Evolutionary conservation across 1,140 invertebrate species (phyloP), one percentile per base, ranked within the genome.

Genomic region (Formica exsecta): DNA sequence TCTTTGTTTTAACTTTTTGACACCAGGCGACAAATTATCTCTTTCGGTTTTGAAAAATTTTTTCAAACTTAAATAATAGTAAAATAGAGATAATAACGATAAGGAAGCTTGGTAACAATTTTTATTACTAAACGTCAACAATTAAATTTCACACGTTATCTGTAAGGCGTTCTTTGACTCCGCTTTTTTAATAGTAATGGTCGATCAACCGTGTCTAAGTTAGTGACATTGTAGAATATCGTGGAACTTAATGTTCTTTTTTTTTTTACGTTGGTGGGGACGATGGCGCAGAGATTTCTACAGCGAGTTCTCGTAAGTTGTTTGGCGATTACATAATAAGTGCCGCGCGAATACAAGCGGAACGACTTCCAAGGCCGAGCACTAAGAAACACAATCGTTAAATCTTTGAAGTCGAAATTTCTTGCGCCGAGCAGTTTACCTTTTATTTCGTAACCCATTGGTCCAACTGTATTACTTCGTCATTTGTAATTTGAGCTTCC

Each of bases 341-440:
- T 71, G 64, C 61, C 41, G 41, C 41, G 86, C 66, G 89, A 90
- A 90, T 84, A 89, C 65, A 66, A 84, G 74, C 66, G 76, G 75
- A 90, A 90, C 83, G 86, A 79, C 61, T 89, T 87, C 91, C 93
- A 94, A 94, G 93, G 92, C 79, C 92, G 85, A 54, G 38, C 44
- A n/a, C 59, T 36, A 59, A 92, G 89, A 93, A 92, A 90, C 87
- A 88, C 85, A 90, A 91, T 87, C 89, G 86, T 84, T 91, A 88
- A 92, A 88, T 79, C 80, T 87, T 83, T 83, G 73, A 83, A 76
- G 84, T 79, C 81, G 76, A 85, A 87, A 87, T 91, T 91, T 88
- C 70, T 76, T 85, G 48, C 66, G 76, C 68, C 68, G 65, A 48
- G 57, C 13, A 36, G 61, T 48, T 11, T 51, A 54, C 61, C 76